These are phyloP conservation scores for Leiothrix lutea DNA, from an alignment of 2,113 vertebrate genomes.

Conservation along the genomic window DNA sequence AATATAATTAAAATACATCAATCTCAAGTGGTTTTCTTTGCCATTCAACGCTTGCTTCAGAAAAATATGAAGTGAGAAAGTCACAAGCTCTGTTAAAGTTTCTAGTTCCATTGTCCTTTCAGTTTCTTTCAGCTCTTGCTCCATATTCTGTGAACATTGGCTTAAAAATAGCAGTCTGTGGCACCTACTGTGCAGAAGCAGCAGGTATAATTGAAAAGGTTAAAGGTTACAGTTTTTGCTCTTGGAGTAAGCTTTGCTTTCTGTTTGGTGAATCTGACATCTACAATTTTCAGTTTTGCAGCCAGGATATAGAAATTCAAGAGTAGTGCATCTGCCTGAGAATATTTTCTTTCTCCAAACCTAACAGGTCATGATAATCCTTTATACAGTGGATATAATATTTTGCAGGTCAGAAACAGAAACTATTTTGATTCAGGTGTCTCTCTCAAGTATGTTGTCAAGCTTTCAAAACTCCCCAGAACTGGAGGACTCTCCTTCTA, in stretches of 20 bases:
- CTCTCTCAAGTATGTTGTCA: not conserved
- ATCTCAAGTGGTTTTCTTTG: not conserved
- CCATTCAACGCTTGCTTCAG: not conserved
- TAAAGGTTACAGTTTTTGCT: not conserved
- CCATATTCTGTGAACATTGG: not conserved
- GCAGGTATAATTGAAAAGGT: not conserved
- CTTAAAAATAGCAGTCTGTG: not conserved
- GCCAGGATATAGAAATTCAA: not conserved
- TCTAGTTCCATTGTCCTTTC: not conserved
- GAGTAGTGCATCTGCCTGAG: not conserved
- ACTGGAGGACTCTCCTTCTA: not conserved
- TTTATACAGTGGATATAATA: not conserved
- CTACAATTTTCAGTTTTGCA: not conserved
- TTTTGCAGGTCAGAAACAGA: not conserved
- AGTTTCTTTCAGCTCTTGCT: not conserved
- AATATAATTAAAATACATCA: constrained; percentile 5
- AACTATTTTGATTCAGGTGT: not conserved
- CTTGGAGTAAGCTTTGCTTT: not conserved
- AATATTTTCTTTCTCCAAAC: not conserved
- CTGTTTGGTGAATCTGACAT: not conserved
- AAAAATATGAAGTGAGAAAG: constrained; percentile 21
- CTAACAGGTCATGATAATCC: not conserved
- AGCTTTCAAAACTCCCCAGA: not conserved
- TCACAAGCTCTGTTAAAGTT: not conserved
- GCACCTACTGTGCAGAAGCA: not conserved